phyloP scores from a whole-genome alignment of 2,888 invertebrate species.

The Chloroclystis v-ata region DNA sequence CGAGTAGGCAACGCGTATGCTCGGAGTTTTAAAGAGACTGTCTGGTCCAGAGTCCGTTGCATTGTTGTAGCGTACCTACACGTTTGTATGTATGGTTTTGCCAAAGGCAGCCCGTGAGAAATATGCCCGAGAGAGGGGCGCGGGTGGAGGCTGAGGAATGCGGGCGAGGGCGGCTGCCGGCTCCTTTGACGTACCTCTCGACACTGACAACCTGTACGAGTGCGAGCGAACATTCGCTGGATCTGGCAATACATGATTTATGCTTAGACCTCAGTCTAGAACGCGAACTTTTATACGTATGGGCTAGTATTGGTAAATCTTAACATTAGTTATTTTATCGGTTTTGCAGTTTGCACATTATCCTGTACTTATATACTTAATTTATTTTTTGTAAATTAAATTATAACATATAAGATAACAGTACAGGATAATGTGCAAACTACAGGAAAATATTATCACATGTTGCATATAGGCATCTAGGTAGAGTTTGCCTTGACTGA shows the following conservation, averaged over 20 bases:
- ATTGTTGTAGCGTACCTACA: slow-evolving; percentile 27
- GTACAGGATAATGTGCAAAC: no score
- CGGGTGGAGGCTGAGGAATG: slow-evolving; percentile 55
- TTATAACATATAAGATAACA: no score
- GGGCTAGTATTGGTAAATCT: not conserved
- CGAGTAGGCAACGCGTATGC: not conserved
- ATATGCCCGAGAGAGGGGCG: slow-evolving; percentile 67
- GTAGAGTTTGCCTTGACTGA: no score
- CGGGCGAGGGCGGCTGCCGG: slow-evolving; percentile 72
- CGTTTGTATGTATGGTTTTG: slow-evolving; percentile 51
- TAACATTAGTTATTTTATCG: no score
- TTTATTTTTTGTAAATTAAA: no score
- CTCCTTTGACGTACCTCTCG: slow-evolving; percentile 71
- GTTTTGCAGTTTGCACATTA: no score
- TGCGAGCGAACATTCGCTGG: slow-evolving; percentile 57
- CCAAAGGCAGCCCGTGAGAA: slow-evolving; percentile 77
- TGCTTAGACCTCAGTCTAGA: not conserved
- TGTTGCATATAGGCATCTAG: no score
- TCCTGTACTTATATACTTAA: no score
- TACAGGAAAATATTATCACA: no score
- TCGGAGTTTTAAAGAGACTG: slow-evolving; percentile 1
- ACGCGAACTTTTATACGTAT: not conserved
- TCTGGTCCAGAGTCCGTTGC: slow-evolving; percentile 30
- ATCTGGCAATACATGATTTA: slow-evolving; percentile 1
- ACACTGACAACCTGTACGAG: slow-evolving; percentile 63